Conservation (phyloP, 2,113 vertebrate species). For the Rostratula benghalensis region DNA sequence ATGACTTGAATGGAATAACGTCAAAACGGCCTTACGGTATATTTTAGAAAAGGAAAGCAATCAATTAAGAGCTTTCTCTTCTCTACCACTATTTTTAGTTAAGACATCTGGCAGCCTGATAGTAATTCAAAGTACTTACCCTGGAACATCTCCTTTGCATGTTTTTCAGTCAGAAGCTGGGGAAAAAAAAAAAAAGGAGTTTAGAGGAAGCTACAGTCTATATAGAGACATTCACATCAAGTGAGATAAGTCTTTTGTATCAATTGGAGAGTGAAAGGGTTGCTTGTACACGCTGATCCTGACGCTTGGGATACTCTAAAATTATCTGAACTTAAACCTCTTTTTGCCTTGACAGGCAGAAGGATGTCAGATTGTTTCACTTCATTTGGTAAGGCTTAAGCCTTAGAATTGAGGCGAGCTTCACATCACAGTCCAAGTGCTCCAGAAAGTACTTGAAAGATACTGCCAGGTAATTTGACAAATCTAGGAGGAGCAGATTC, state of each 20-base stretch:
- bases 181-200: background rate
- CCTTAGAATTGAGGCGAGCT: background rate
- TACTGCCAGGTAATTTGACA: background rate
- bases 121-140: background rate
- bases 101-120: conserved; percentile 10
- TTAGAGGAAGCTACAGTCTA: conserved; percentile 13
- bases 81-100: background rate
- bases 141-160: background rate
- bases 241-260: conserved; percentile 11
- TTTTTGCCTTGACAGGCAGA: background rate
- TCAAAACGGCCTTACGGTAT: conserved; percentile 2
- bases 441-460: background rate
- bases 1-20: conserved; percentile 17
- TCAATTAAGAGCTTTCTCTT: background rate
- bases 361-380: background rate
- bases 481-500: background rate
- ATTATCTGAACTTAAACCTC: background rate
- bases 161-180: conserved; percentile 43
- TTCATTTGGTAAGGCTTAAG: background rate
- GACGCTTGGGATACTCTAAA: conserved; percentile 12
- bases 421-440: background rate
- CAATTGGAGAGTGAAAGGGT: background rate
- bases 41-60: conserved; percentile 17
- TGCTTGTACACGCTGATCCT: background rate
- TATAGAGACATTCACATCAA: background rate